A percentile compares a stretch with the other conserved stretches of the same genome.
Conservation (phyloP, 2,113 vertebrate species). For the Chionis minor region DNA sequence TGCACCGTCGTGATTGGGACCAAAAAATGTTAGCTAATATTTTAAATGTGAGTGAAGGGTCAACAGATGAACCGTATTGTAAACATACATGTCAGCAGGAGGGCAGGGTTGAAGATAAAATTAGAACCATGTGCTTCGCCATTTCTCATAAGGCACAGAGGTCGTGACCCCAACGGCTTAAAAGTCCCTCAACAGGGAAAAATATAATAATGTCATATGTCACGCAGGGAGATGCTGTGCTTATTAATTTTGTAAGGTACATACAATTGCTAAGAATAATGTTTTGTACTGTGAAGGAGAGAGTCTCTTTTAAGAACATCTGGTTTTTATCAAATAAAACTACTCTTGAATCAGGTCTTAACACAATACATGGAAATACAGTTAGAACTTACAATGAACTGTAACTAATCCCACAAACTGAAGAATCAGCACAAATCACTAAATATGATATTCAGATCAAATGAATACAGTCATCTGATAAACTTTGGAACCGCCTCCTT, state of each 20-base stretch:
- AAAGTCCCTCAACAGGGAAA: constrained; percentile 64
- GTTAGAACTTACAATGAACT: constrained; percentile 71
- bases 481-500: constrained; percentile 28
- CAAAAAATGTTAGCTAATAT: constrained; percentile 67
- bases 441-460: constrained; percentile 62
- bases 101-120: constrained; percentile 70
- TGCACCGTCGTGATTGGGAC: constrained; percentile 32
- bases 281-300: constrained; percentile 63
- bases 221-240: constrained; percentile 61
- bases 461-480: constrained; percentile 55
- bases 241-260: constrained; percentile 71
- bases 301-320: constrained; percentile 69
- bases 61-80: constrained; percentile 70
- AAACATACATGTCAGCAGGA: constrained; percentile 72
- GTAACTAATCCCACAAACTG: constrained; percentile 72
- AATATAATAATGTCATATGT: constrained; percentile 67
- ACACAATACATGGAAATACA: constrained; percentile 71
- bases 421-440: constrained; percentile 73
- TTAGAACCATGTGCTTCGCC: constrained; percentile 72
- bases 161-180: constrained; percentile 47
- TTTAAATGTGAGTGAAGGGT: constrained; percentile 70
- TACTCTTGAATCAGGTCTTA: constrained; percentile 69
- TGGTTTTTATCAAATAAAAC: constrained; percentile 73
- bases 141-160: constrained; percentile 66
- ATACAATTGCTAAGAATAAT: constrained; percentile 71